Evolutionary conservation across 2,113 vertebrate species (phyloP), one percentile per base, ranked within the genome.

Genomic region (Furnarius figulus): DNA sequence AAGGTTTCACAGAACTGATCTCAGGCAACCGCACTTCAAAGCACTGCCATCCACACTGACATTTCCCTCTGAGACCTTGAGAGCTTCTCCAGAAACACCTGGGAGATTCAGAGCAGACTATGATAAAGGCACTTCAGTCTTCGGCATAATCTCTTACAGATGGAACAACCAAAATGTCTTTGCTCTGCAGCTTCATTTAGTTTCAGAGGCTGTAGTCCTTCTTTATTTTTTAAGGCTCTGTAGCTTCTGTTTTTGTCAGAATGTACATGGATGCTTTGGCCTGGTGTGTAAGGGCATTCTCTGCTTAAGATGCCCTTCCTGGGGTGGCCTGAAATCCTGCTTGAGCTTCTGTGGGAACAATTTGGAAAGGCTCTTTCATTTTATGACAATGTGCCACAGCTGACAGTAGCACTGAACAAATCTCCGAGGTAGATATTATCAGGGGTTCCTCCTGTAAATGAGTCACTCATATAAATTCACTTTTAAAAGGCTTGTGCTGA

Each of bases 41-140:
- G 37, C 16, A 14, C 24, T 61, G 39, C 61, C 55, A 78, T 70
- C 35, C 62, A 55, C 14, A 52, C 21, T 0, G 0, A 28, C 21
- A 16, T 53, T 72, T 82, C 40, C 37, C n/a, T 92, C 68, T 47
- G 65, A 52, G 44, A n/a, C 56, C 75, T 49, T 24, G 52, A 79
- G 53, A 72, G 17, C 24, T 72, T 71, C 71, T 90, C 28, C 22
- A 62, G 49, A 40, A 20, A 59, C 19, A 61, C 8, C 31, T 49
- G 7, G 14, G 24, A 90, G 20, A 61, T n/a, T 16, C 22, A 84
- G 62, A 6, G 27, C 91, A 87, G 56, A 40, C 12, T 37, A 7
- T 18, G 24, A 44, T 33, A 85, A 87, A 68, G 44, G 17, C 37
- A 76, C 24, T 75, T 90, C 67, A 72, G 24, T 33, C 52, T 82